Conservation (phyloP, 2,888 invertebrate genomes). For the Ophion obscuratus region DNA sequence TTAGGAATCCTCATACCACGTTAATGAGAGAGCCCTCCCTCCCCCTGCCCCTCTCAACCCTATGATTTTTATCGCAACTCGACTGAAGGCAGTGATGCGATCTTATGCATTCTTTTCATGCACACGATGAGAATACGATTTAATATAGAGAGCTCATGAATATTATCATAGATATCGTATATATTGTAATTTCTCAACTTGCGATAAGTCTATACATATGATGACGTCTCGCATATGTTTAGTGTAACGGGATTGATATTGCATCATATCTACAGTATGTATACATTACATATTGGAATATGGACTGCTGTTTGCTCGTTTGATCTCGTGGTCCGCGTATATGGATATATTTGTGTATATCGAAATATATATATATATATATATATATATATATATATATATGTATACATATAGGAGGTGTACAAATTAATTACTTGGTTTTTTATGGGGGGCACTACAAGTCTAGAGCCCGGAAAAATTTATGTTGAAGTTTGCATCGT, state of each 20-base stretch:
- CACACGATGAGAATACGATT: conserved; percentile 73
- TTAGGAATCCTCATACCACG: conserved; percentile 52
- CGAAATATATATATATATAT: not conserved
- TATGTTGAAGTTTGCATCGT: not conserved
- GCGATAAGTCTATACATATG: not conserved
- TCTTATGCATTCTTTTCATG: conserved; percentile 79
- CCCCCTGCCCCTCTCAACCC: conserved; percentile 23
- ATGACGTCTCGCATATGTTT: no score
- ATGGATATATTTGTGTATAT: not conserved
- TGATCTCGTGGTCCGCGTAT: conserved; percentile 45
- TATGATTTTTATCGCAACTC: conserved; percentile 32
- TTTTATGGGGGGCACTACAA: not conserved
- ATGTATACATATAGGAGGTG: not conserved
- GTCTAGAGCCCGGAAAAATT: not conserved
- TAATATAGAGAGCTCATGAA: conserved; percentile 65
- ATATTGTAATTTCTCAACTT: conserved; percentile 12
- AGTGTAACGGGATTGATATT: not conserved
- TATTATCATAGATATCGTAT: conserved; percentile 47
- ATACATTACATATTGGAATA: conserved; percentile 53
- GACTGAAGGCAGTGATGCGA: conserved; percentile 42
- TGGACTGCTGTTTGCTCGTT: conserved; percentile 76
- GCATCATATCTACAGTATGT: conserved; percentile 3
- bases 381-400: no score
- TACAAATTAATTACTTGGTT: not conserved
- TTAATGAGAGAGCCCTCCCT: conserved; percentile 19